Evolutionary conservation across 2,113 vertebrate species (phyloP).

Genomic region (Tyto alba): DNA sequence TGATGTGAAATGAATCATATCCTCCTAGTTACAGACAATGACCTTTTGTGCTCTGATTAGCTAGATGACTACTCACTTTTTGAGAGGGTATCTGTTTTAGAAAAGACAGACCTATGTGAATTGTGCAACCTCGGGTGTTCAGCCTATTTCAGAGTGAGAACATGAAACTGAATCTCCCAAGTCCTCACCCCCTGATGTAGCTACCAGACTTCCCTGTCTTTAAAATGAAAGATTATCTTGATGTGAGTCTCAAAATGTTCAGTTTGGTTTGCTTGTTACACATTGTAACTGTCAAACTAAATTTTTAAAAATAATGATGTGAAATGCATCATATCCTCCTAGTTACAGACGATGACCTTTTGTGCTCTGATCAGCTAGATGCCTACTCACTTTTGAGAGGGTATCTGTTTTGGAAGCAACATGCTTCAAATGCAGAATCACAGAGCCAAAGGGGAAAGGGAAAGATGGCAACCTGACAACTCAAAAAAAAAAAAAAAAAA

Average conservation of each 20-base stretch:
- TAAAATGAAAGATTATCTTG: not conserved
- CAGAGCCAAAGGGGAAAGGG: not conserved
- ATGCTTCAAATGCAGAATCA: not conserved
- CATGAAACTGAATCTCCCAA: not conserved
- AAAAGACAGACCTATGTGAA: not conserved
- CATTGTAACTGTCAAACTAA: accelerated
- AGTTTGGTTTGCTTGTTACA: not conserved
- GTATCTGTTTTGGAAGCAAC: not conserved
- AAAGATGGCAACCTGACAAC: not conserved
- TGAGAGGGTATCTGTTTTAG: not conserved
- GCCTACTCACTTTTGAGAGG: not conserved
- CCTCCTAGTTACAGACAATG: not conserved
- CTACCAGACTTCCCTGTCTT: not conserved
- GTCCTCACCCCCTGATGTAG: accelerated
- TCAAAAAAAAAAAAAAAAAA: not conserved
- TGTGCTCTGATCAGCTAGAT: not conserved
- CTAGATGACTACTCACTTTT: not conserved
- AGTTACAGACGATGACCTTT: not conserved
- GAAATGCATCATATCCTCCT: not conserved
- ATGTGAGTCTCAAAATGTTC: not conserved
- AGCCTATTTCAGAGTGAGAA: not conserved
- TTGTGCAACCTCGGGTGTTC: not conserved
- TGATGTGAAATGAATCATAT: not conserved
- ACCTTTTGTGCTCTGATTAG: not conserved
- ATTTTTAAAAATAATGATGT: not conserved